A percentile compares a stretch with the other conserved stretches of the same genome.
phyloP scores from a whole-genome alignment of 2,797 vertebrate genomes.

The Etheostoma nigrum region DNA sequence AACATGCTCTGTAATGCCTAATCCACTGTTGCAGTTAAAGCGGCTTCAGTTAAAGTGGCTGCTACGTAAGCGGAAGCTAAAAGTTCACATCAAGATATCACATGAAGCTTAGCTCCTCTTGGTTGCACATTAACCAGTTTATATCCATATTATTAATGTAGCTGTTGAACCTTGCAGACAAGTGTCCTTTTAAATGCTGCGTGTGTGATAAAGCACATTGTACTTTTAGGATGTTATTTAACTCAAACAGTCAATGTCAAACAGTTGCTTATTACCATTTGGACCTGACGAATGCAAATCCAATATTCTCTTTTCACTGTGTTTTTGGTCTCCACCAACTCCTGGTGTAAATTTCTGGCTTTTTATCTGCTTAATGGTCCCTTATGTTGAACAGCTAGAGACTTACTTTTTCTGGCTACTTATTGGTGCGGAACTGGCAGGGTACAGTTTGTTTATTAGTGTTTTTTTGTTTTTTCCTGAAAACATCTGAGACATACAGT shows the following conservation, averaged over 20 bases:
- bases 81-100: constrained; percentile 67
- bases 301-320: not conserved
- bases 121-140: constrained; percentile 78
- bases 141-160: constrained; percentile 39
- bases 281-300: too few relatives aligned
- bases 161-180: constrained; percentile 29
- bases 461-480: not conserved
- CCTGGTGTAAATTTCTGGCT: not conserved
- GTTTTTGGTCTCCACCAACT: not conserved
- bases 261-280: not conserved
- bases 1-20: constrained; percentile 67
- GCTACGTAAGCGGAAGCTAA: constrained; percentile 69
- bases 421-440: not conserved
- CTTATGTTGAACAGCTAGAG: not conserved
- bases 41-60: constrained; percentile 45
- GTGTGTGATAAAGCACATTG: not conserved
- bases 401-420: not conserved
- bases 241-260: not conserved
- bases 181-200: not conserved
- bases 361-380: not conserved
- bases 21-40: constrained; percentile 64
- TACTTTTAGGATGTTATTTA: not conserved
- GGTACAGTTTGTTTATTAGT: not conserved
- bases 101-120: constrained; percentile 54
- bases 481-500: not conserved